These are phyloP conservation scores for Misgurnus anguillicaudatus DNA, from an alignment of 2,113 vertebrate genomes.

Conservation along the genomic window DNA sequence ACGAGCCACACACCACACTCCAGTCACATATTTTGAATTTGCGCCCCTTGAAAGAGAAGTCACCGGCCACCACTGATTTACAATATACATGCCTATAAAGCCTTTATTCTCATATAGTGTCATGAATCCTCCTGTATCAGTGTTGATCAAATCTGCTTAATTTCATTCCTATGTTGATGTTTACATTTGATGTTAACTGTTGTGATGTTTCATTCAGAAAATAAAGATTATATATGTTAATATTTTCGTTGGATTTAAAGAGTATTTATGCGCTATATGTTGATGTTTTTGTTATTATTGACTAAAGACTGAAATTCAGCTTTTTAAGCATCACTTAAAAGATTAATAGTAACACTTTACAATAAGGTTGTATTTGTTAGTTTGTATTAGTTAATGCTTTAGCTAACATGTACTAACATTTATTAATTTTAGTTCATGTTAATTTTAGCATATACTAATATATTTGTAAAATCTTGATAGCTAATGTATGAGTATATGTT, in stretches of 20 bases:
- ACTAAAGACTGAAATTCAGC: not conserved
- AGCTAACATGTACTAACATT: too few relatives aligned
- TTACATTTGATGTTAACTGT: not conserved
- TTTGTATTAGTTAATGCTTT: too few relatives aligned
- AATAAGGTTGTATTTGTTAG: too few relatives aligned
- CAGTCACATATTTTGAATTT: too few relatives aligned
- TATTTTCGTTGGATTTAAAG: not conserved
- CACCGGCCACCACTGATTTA: not conserved
- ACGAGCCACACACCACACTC: too few relatives aligned
- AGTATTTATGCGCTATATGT: not conserved
- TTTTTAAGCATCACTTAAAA: not conserved
- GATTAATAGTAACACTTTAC: too few relatives aligned
- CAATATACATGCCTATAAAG: not conserved
- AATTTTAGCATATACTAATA: too few relatives aligned
- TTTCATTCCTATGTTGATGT: too few relatives aligned
- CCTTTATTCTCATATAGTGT: not conserved
- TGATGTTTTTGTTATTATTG: not conserved
- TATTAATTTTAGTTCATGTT: too few relatives aligned
- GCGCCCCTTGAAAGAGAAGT: too few relatives aligned
- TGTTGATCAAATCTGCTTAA: too few relatives aligned
- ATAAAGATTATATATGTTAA: not conserved
- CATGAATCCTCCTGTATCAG: not conserved
- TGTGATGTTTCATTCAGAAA: not conserved
- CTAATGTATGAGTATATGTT: not conserved
- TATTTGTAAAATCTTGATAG: too few relatives aligned